phyloP scores from a whole-genome alignment of 1,140 invertebrate genomes.

The Lamellibrachia luymesi region DNA sequence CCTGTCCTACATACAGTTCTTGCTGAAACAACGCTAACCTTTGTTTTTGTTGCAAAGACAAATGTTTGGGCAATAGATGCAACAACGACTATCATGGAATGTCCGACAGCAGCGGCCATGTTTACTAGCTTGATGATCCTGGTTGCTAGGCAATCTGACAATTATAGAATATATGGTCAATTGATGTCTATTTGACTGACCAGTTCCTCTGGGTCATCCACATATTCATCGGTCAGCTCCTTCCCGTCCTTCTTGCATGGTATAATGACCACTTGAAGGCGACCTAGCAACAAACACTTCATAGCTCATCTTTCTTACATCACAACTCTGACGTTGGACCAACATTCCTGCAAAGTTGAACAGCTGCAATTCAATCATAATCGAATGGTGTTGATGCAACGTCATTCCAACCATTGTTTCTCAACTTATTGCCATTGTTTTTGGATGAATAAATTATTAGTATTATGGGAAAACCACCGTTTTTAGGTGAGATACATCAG shows the following conservation, averaged over 20 bases:
- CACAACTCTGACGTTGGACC: not conserved
- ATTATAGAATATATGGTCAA: no score
- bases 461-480: no score
- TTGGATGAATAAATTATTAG: no score
- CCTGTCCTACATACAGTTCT: no score
- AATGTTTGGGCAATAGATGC: no score
- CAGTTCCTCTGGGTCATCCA: conserved; percentile 59
- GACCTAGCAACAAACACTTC: conserved; percentile 28
- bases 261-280: conserved; percentile 36
- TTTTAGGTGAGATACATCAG: no score
- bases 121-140: no score
- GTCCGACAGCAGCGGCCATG: no score
- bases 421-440: not conserved
- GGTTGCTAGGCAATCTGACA: no score
- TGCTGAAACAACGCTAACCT: no score
- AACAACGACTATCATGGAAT: no score
- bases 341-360: not conserved
- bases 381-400: not conserved
- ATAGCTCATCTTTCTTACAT: not conserved
- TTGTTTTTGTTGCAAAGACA: no score
- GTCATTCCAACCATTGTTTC: not conserved
- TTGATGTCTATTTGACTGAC: conserved; percentile 26
- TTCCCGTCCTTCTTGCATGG: conserved; percentile 39
- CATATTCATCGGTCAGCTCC: conserved; percentile 54
- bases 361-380: not conserved